These are phyloP conservation scores for Monopterus albus DNA, from an alignment of 2,113 vertebrate genomes.

Conservation along the genomic window DNA sequence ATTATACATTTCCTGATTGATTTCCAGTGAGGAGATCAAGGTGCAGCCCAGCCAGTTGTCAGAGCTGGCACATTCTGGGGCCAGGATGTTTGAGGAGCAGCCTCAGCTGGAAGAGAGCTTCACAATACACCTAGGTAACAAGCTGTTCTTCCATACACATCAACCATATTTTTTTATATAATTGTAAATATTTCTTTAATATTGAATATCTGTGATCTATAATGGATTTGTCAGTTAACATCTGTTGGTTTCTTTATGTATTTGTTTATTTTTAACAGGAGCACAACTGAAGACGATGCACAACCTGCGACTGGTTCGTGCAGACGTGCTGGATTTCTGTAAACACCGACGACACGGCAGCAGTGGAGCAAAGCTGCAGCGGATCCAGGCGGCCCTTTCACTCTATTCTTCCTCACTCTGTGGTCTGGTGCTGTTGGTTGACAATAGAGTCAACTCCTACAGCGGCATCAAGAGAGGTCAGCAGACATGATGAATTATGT, in stretches of 20 bases:
- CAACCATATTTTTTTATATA: too few relatives aligned
- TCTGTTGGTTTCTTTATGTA: neutral
- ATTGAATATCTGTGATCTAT: neutral
- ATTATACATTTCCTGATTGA: neutral
- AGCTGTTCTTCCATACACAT: neutral
- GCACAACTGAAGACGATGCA: constrained; percentile 99
- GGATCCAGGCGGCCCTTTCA: constrained; percentile 93
- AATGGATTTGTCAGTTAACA: neutral
- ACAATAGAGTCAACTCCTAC: constrained; percentile 97
- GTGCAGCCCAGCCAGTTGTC: constrained; percentile 90
- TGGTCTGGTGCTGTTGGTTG: constrained; percentile 93
- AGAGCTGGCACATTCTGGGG: constrained; percentile 85
- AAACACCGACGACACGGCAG: constrained; percentile 90
- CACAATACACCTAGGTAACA: constrained; percentile 95
- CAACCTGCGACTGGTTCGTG: constrained; percentile 92
- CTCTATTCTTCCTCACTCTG: constrained; percentile 96
- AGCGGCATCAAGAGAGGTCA: constrained; percentile 97
- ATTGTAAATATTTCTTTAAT: too few relatives aligned
- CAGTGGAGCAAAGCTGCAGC: constrained; percentile 90
- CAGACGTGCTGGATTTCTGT: constrained; percentile 94
- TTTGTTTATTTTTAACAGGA: constrained; percentile 75
- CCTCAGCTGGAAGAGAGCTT: constrained; percentile 96
- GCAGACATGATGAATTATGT: constrained; percentile 7
- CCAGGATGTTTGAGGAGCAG: constrained; percentile 92
- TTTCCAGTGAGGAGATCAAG: constrained; percentile 94